Percentiles rank a stretch among this genome's conserved stretches.
Conservation (phyloP, 2,113 vertebrate species). For the Carassius carassius region DNA sequence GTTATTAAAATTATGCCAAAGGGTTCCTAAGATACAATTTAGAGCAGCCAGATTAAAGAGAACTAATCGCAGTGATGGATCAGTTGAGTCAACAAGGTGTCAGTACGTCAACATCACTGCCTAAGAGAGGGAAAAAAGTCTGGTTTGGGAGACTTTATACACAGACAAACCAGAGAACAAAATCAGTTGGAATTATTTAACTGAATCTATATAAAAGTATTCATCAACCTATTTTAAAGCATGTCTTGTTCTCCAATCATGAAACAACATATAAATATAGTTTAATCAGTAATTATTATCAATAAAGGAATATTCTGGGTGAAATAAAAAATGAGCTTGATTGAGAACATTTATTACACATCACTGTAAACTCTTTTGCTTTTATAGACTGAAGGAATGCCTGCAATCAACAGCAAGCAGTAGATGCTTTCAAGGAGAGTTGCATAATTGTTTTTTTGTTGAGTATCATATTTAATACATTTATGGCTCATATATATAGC, state of each 20-base stretch:
- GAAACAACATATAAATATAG: not conserved
- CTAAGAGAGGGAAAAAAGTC: not conserved
- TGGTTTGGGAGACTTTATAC: not conserved
- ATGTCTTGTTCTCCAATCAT: not conserved
- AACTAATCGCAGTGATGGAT: not conserved
- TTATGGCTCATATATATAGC: no score
- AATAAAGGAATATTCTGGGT: not conserved
- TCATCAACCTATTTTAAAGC: not conserved
- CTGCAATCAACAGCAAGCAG: not conserved
- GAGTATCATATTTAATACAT: no score
- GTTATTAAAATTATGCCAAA: slow-evolving; percentile 12
- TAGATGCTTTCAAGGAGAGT: no score
- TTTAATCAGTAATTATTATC: not conserved
- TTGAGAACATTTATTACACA: not conserved
- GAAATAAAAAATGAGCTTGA: no score
- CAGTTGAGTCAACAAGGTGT: slow-evolving; percentile 30
- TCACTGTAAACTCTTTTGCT: not conserved
- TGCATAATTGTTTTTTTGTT: no score
- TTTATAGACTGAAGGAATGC: not conserved
- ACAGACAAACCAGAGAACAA: no score
- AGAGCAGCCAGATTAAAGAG: not conserved
- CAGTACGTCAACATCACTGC: not conserved
- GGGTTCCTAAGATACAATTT: not conserved
- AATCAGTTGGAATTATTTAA: not conserved
- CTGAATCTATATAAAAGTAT: no score